phyloP scores from a whole-genome alignment of 2,113 vertebrate genomes.

The Scopus umbretta region DNA sequence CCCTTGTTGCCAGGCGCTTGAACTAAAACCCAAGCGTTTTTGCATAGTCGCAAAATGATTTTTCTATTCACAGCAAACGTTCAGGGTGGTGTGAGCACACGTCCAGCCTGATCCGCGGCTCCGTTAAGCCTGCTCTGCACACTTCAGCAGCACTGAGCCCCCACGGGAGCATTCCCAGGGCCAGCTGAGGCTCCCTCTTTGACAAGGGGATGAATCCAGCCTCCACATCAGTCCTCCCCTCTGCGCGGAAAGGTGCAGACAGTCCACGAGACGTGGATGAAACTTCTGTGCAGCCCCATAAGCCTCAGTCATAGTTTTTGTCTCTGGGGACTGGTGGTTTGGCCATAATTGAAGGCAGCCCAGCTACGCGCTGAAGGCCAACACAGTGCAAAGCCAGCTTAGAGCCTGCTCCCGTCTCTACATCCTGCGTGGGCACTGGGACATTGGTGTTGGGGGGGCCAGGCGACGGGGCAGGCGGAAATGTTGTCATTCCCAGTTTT shows the following conservation, averaged over 20 bases:
- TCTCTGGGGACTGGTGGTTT: neutral
- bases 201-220: neutral
- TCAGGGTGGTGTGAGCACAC: accelerated
- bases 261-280: neutral
- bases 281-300: neutral
- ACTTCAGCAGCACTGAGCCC: neutral
- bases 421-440: neutral
- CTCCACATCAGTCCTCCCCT: neutral
- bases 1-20: neutral
- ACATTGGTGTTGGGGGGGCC: neutral
- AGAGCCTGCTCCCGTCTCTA: neutral
- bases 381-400: neutral
- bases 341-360: neutral
- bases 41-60: neutral
- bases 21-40: neutral
- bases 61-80: neutral
- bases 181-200: neutral
- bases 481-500: neutral
- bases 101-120: neutral
- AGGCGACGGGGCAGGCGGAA: accelerated
- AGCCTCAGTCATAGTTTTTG: neutral
- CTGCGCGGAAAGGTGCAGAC: neutral
- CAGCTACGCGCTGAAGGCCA: neutral
- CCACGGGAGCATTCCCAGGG: neutral
- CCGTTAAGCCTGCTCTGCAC: neutral